These are phyloP conservation scores for Chionis minor DNA, from an alignment of 2,113 vertebrate genomes.

Conservation along the genomic window DNA sequence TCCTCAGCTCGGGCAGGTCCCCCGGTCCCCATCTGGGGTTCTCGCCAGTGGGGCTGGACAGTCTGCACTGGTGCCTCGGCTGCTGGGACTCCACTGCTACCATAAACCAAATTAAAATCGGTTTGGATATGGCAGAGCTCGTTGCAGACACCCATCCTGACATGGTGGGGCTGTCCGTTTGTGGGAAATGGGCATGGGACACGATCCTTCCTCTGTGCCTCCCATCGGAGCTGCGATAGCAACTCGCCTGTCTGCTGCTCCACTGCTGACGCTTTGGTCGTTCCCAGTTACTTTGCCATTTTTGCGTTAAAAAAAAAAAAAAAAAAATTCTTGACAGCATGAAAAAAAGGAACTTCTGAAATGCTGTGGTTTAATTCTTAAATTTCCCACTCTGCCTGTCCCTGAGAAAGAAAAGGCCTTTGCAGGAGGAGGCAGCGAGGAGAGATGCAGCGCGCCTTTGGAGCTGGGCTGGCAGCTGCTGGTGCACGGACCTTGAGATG, in stretches of 20 bases:
- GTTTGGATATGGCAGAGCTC: neutral
- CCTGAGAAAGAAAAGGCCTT: neutral
- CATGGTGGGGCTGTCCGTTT: fast-evolving
- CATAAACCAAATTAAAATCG: neutral
- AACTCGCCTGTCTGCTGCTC: neutral
- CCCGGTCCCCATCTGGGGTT: neutral
- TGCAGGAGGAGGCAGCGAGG: neutral
- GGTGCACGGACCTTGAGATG: neutral
- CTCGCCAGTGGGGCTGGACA: neutral
- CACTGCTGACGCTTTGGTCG: neutral
- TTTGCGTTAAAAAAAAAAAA: neutral
- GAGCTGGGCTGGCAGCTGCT: neutral
- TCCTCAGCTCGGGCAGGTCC: neutral
- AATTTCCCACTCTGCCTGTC: neutral
- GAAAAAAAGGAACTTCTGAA: neutral
- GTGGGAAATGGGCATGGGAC: fast-evolving
- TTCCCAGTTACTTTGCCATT: neutral
- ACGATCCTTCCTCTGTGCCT: neutral
- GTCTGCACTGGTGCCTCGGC: neutral
- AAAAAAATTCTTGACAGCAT: neutral
- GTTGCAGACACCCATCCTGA: neutral
- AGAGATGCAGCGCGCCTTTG: neutral
- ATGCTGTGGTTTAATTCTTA: neutral
- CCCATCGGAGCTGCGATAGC: neutral
- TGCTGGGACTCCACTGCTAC: neutral